Percentiles rank a stretch among this genome's conserved stretches.
Evolutionary conservation across 2,113 vertebrate species (phyloP).

Genomic region (Callipepla californica): DNA sequence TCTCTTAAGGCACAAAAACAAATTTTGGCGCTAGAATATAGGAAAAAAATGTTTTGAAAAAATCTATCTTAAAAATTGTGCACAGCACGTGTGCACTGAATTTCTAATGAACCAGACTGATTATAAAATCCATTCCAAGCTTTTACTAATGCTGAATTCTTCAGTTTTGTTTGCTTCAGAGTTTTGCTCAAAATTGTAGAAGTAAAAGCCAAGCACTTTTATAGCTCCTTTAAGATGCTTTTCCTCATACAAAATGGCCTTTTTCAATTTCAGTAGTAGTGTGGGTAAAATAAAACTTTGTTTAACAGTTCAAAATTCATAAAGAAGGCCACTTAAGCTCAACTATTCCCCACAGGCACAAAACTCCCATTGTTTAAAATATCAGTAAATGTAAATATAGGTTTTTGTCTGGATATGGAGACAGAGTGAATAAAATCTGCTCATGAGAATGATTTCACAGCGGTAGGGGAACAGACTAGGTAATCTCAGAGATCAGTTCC

Average conservation of each 20-base stretch:
- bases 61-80: neutral
- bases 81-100: rapidly evolving
- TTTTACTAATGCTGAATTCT: neutral
- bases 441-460: neutral
- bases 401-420: neutral
- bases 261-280: conserved; percentile 16
- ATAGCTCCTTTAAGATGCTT: neutral
- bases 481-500: neutral
- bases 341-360: neutral
- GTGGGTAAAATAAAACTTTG: neutral
- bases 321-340: neutral
- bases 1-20: neutral
- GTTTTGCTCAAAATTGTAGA: neutral
- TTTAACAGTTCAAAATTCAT: neutral
- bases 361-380: conserved; percentile 7
- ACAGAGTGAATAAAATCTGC: neutral
- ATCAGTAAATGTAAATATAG: neutral
- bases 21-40: neutral
- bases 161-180: neutral
- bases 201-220: neutral
- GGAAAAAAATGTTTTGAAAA: neutral
- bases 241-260: neutral
- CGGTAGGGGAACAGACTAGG: neutral
- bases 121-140: neutral
- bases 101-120: neutral